phyloP scores from a whole-genome alignment of 2,888 invertebrate species.

The Prionchulus punctatus region DNA sequence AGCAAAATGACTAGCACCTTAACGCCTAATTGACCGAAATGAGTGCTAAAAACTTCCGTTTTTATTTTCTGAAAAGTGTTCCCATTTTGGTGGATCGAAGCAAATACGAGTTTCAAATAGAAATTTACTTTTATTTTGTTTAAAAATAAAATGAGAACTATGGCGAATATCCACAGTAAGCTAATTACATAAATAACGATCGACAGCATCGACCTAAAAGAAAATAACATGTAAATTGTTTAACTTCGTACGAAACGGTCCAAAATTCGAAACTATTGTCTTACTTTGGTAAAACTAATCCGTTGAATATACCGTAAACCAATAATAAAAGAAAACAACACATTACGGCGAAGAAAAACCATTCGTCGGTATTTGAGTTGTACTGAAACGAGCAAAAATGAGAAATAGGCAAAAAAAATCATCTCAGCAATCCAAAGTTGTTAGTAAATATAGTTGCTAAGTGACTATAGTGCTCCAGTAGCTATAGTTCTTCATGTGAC shows the following conservation, averaged over 20 bases:
- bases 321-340: constrained; percentile 58
- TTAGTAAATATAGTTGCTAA: too few species aligned
- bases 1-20: constrained; percentile 5
- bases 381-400: constrained; percentile 49
- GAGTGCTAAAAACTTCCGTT: neutral
- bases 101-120: too few species aligned
- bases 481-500: too few species aligned
- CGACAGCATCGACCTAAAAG: constrained; percentile 4
- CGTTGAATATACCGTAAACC: constrained; percentile 58
- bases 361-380: constrained; percentile 64
- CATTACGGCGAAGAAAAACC: constrained; percentile 56
- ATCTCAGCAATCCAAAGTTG: too few species aligned
- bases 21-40: constrained; percentile 9
- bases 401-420: too few species aligned
- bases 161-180: neutral
- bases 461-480: too few species aligned
- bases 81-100: too few species aligned
- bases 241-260: neutral
- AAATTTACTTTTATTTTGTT: neutral
- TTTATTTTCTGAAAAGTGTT: neutral
- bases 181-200: neutral
- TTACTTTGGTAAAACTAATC: constrained; percentile 56
- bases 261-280: neutral
- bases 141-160: neutral
- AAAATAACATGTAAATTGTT: too few species aligned